These are phyloP conservation scores for Drosophila nikananu DNA, from an alignment of 1,140 invertebrate genomes.

Conservation along the genomic window DNA sequence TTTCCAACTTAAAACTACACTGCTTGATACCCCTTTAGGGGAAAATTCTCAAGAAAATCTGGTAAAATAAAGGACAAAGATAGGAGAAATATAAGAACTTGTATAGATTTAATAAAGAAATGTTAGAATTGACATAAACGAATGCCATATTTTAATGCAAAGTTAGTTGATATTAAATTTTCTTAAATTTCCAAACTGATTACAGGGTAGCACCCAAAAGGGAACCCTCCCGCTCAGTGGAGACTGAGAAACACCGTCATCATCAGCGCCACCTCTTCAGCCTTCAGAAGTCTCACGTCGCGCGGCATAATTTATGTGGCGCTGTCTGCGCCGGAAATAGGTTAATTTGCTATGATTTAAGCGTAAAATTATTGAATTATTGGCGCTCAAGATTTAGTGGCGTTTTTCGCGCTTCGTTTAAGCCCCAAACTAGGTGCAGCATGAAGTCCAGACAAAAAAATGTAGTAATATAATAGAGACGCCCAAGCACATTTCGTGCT, in stretches of 20 bases:
- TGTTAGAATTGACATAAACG: neutral
- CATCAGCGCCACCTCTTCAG: conserved; percentile 22
- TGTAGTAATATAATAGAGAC: conserved; percentile 5
- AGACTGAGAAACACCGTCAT: neutral
- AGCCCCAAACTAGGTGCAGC: conserved; percentile 49
- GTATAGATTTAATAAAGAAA: neutral
- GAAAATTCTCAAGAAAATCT: neutral
- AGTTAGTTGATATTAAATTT: too few relatives aligned
- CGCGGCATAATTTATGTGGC: conserved; percentile 78
- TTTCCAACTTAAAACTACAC: conserved; percentile 7
- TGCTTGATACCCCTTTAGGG: neutral
- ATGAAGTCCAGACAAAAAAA: conserved; percentile 2
- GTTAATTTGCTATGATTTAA: conserved; percentile 84
- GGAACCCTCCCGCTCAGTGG: neutral
- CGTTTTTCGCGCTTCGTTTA: conserved; percentile 61
- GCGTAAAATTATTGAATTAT: conserved; percentile 84
- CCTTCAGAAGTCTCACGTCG: conserved; percentile 43
- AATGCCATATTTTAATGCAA: too few relatives aligned
- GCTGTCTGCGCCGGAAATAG: conserved; percentile 81
- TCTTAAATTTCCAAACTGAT: too few relatives aligned
- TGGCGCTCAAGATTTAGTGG: conserved; percentile 70
- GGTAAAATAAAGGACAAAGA: too few relatives aligned
- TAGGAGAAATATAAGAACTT: too few relatives aligned
- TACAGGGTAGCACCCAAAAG: neutral
- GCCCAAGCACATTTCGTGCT: neutral